Conservation (phyloP, 2,113 vertebrate species). For the Nettapus auritus region DNA sequence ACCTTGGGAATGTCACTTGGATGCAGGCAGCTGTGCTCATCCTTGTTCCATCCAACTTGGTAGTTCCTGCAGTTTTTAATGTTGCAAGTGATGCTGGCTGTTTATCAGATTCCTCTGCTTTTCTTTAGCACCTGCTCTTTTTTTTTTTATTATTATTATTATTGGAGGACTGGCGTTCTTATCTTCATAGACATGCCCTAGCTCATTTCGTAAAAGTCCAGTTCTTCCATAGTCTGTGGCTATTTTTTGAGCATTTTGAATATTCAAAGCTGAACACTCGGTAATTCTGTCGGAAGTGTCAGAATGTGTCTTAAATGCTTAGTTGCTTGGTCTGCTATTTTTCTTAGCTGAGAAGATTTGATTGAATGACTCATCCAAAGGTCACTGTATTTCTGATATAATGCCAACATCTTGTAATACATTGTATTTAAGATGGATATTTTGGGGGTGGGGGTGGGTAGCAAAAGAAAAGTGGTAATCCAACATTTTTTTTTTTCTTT, state of each 20-base stretch:
- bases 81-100: neutral
- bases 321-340: constrained; percentile 49
- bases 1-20: neutral
- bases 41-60: neutral
- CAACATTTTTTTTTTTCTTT: neutral
- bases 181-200: constrained; percentile 24
- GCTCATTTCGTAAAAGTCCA: constrained; percentile 21
- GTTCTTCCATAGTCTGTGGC: neutral
- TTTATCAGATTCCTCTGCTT: neutral
- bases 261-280: constrained; percentile 34
- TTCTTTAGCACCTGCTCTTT: neutral
- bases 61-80: neutral
- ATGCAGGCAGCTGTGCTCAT: neutral
- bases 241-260: constrained; percentile 48
- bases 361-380: constrained; percentile 61
- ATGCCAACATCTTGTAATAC: constrained; percentile 20
- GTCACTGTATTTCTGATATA: constrained; percentile 29
- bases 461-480: neutral
- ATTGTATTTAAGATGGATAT: constrained; percentile 16
- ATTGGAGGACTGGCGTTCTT: neutral
- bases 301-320: constrained; percentile 39
- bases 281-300: constrained; percentile 61
- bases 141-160: neutral
- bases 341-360: constrained; percentile 30
- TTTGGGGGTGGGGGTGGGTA: neutral